These are phyloP conservation scores for Enteromius mattozi DNA, from an alignment of 2,797 vertebrate species.

Conservation along the genomic window DNA sequence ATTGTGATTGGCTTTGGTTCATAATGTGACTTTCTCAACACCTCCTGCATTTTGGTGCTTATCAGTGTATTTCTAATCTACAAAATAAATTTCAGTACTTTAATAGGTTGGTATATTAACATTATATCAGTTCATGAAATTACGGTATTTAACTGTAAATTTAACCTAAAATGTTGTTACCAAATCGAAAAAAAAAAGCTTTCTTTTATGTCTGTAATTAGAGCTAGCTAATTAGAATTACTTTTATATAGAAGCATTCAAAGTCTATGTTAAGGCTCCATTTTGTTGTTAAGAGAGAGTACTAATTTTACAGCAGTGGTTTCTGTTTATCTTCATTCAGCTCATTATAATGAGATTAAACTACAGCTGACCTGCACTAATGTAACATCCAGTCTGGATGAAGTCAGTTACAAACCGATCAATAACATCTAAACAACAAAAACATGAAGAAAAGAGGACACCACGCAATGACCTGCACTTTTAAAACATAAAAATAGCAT, in stretches of 20 bases:
- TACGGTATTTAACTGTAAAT: too few relatives aligned
- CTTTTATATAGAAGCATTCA: background rate
- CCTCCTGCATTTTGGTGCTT: too few relatives aligned
- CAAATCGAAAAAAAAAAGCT: too few relatives aligned
- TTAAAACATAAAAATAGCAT: background rate
- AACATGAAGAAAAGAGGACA: slow-evolving; percentile 16
- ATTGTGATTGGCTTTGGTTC: too few relatives aligned
- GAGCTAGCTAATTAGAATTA: background rate
- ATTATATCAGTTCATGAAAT: too few relatives aligned
- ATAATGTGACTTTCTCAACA: too few relatives aligned
- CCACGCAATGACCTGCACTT: background rate
- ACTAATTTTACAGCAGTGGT: slow-evolving; percentile 7
- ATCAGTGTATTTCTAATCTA: too few relatives aligned
- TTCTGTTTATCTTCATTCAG: slow-evolving; percentile 53
- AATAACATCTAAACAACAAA: slow-evolving; percentile 34
- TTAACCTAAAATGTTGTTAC: too few relatives aligned
- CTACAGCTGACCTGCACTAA: slow-evolving; percentile 49
- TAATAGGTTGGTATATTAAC: too few relatives aligned
- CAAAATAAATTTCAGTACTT: too few relatives aligned
- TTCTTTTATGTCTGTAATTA: background rate
- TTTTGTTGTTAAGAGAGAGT: background rate
- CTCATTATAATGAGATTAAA: slow-evolving; percentile 56
- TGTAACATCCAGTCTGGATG: slow-evolving; percentile 38
- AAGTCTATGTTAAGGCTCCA: background rate
- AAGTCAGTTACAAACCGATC: slow-evolving; percentile 50